Conservation (phyloP, 1,140 invertebrate species). For the Musca domestica region DNA sequence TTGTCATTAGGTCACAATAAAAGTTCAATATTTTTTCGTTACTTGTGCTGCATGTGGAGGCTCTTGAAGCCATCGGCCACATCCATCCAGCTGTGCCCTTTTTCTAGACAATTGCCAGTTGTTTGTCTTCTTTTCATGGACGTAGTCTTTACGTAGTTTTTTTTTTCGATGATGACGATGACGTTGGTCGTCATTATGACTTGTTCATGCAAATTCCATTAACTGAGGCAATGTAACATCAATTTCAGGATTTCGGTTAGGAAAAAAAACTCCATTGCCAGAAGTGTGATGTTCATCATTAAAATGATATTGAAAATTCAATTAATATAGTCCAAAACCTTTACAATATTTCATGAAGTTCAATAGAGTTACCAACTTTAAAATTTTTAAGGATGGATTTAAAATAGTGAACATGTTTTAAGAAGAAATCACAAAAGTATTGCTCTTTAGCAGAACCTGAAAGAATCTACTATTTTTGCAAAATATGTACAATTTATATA, state of each 20-base stretch:
- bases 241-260: no score
- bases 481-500: no score
- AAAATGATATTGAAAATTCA: slow-evolving; percentile 12
- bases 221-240: neutral
- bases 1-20: slow-evolving; percentile 8
- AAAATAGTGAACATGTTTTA: neutral
- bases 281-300: slow-evolving; percentile 20
- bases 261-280: neutral
- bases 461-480: neutral
- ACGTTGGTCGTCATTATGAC: slow-evolving; percentile 13
- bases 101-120: neutral
- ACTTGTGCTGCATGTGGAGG: neutral
- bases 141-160: no score
- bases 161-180: neutral
- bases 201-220: slow-evolving; percentile 18
- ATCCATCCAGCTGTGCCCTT: slow-evolving; percentile 11
- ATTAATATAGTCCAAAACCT: neutral
- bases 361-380: neutral
- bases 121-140: no score
- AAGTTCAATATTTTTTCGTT: slow-evolving; percentile 1
- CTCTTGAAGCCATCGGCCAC: neutral
- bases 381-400: no score
- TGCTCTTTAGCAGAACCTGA: neutral
- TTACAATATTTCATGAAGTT: neutral
- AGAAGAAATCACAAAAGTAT: neutral